phyloP scores from a whole-genome alignment of 2,113 vertebrate species.

The Nannospalax galili region DNA sequence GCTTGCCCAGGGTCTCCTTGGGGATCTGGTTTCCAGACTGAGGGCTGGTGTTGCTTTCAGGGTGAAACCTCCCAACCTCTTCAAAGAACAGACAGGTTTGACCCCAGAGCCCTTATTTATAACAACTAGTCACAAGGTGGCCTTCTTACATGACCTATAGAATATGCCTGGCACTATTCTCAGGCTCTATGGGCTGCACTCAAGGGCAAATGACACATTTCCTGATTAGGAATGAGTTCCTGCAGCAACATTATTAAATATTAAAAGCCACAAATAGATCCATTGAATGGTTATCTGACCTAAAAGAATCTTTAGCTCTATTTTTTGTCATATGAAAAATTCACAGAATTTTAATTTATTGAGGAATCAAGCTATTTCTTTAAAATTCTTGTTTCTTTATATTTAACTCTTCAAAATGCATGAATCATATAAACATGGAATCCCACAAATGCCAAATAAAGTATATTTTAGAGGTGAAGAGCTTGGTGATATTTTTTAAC shows the following conservation, averaged over 20 bases:
- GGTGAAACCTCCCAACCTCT: conserved; percentile 86
- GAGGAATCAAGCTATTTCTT: conserved; percentile 8
- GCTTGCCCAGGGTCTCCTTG: conserved; percentile 84
- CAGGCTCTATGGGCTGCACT: conserved; percentile 77
- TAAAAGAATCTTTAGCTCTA: not conserved
- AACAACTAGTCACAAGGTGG: conserved; percentile 84
- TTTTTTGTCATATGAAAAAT: conserved; percentile 53
- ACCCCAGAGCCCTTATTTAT: conserved; percentile 88
- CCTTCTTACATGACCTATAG: conserved; percentile 82
- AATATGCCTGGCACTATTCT: conserved; percentile 82
- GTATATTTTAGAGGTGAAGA: conserved; percentile 61
- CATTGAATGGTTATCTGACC: not conserved
- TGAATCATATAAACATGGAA: conserved; percentile 66
- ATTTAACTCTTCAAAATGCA: conserved; percentile 64
- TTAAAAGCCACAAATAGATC: conserved; percentile 76
- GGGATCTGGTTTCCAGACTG: conserved; percentile 83
- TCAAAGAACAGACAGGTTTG: conserved; percentile 86
- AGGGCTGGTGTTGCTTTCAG: conserved; percentile 84
- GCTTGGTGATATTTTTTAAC: conserved; percentile 59
- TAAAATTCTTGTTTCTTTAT: conserved; percentile 53
- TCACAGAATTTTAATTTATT: conserved; percentile 24
- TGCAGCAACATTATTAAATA: conserved; percentile 79
- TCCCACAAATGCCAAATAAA: conserved; percentile 45
- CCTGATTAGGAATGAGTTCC: conserved; percentile 82
- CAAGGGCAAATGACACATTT: conserved; percentile 84